Conservation (phyloP, 1,140 invertebrate species). For the Helicoverpa armigera region DNA sequence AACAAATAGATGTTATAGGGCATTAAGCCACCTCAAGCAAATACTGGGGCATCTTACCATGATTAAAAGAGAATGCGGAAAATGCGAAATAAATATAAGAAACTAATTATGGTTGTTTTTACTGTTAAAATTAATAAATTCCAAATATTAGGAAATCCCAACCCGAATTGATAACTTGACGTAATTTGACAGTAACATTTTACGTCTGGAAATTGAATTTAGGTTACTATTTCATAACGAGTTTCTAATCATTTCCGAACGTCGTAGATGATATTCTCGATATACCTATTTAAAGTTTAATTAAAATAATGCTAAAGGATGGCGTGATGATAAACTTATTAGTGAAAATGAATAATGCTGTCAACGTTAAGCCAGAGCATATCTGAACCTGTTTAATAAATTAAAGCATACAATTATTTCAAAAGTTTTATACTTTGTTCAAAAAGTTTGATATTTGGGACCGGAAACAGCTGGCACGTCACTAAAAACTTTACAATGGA, state of each 20-base stretch:
- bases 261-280: background rate
- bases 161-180: slow-evolving; percentile 57
- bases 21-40: slow-evolving; percentile 8
- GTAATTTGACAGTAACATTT: slow-evolving; percentile 51
- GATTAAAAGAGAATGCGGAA: slow-evolving; percentile 32
- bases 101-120: slow-evolving; percentile 36
- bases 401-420: background rate
- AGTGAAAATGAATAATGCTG: no score
- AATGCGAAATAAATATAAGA: slow-evolving; percentile 41
- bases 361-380: no score
- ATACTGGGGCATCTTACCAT: slow-evolving; percentile 59
- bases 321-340: background rate
- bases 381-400: no score
- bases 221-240: slow-evolving; percentile 7
- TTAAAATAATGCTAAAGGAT: background rate
- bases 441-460: background rate
- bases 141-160: slow-evolving; percentile 52
- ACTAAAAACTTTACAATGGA: slow-evolving; percentile 34
- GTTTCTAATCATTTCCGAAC: slow-evolving; percentile 10
- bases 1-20: slow-evolving; percentile 65
- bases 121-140: slow-evolving; percentile 36
- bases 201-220: slow-evolving; percentile 42
- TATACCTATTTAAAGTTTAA: background rate
- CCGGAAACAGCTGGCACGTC: slow-evolving; percentile 61
- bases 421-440: background rate